phyloP scores from a whole-genome alignment of 2,113 vertebrate species.

The Otolemur garnettii region DNA sequence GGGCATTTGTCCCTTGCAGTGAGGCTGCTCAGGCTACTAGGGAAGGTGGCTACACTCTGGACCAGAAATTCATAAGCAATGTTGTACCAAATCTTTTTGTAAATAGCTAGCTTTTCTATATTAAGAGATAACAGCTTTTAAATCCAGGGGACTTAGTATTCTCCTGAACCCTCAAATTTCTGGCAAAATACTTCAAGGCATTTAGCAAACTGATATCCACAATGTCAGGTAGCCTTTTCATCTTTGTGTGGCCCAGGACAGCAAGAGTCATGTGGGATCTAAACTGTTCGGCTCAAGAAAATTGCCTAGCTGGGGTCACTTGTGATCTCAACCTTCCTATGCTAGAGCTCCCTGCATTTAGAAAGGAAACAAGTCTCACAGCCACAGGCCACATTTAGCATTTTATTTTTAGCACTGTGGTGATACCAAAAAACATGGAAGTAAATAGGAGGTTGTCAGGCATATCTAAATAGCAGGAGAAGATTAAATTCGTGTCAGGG shows the following conservation, averaged over 20 bases:
- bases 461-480: slow-evolving; percentile 85
- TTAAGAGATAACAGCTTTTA: slow-evolving; percentile 57
- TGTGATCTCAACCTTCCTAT: slow-evolving; percentile 70
- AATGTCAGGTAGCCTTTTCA: slow-evolving; percentile 41
- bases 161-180: slow-evolving; percentile 28
- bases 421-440: slow-evolving; percentile 88
- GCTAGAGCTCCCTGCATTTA: slow-evolving; percentile 76
- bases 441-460: slow-evolving; percentile 89
- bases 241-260: slow-evolving; percentile 78
- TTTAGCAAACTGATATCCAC: slow-evolving; percentile 57
- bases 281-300: slow-evolving; percentile 76
- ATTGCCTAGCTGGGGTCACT: slow-evolving; percentile 71
- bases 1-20: not conserved
- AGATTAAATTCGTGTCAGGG: slow-evolving; percentile 84
- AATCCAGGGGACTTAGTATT: slow-evolving; percentile 40
- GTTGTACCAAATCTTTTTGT: slow-evolving; percentile 40
- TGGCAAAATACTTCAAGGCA: slow-evolving; percentile 64
- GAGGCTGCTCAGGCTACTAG: not conserved
- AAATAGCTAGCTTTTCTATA: slow-evolving; percentile 28
- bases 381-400: slow-evolving; percentile 86
- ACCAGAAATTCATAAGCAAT: not conserved
- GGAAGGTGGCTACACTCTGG: not conserved
- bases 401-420: slow-evolving; percentile 89
- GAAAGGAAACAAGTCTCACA: slow-evolving; percentile 85
- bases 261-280: slow-evolving; percentile 53